These are phyloP conservation scores for Polypterus bichir DNA, from an alignment of 2,113 vertebrate species.

Conservation along the genomic window DNA sequence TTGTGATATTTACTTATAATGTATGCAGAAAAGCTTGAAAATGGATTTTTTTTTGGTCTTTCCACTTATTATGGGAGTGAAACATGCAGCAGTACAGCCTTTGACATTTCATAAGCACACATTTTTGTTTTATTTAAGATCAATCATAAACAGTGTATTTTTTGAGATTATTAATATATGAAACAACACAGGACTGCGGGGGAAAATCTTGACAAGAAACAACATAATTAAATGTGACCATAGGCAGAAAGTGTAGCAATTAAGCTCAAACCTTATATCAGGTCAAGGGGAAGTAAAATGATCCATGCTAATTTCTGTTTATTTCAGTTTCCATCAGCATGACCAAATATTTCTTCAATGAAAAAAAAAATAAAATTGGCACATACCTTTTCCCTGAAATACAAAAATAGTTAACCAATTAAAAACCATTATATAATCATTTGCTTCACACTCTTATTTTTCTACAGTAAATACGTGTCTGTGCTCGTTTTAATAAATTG, in stretches of 20 bases:
- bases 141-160: not conserved
- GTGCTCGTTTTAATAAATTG: too few relatives aligned
- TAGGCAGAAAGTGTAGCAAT: slow-evolving; percentile 16
- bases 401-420: too few relatives aligned
- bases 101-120: not conserved
- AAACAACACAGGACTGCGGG: slow-evolving; percentile 11
- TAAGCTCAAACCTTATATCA: slow-evolving; percentile 16
- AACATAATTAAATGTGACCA: slow-evolving; percentile 30
- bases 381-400: too few relatives aligned
- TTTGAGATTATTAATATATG: not conserved
- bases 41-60: not conserved
- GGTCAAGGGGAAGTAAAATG: slow-evolving; percentile 25
- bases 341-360: slow-evolving; percentile 3
- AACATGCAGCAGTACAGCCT: not conserved
- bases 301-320: slow-evolving; percentile 15
- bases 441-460: too few relatives aligned
- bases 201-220: slow-evolving; percentile 16
- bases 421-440: too few relatives aligned
- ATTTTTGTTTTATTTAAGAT: not conserved
- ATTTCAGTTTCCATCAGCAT: slow-evolving; percentile 9
- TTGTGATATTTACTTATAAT: not conserved
- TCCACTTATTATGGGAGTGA: not conserved
- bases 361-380: not conserved
- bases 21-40: not conserved
- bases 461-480: too few relatives aligned